phyloP scores from a whole-genome alignment of 92 coral and sea anemone species.

The Siderastrea radians region DNA sequence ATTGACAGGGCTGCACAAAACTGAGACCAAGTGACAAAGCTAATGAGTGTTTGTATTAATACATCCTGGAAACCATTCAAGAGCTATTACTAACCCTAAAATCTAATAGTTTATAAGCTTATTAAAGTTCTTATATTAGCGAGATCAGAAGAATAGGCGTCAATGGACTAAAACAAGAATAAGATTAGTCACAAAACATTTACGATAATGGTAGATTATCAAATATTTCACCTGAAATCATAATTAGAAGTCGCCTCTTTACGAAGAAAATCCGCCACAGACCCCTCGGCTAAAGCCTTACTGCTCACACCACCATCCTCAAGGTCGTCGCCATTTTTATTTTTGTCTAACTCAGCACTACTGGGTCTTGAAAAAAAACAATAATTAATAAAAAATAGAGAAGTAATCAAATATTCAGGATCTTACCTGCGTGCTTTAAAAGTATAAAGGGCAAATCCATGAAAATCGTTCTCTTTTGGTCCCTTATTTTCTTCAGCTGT shows the following conservation, averaged over 20 bases:
- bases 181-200: neutral
- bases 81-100: too few relatives aligned
- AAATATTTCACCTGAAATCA: conserved; percentile 79
- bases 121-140: too few relatives aligned
- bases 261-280: conserved; percentile 84
- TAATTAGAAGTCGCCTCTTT: conserved; percentile 88
- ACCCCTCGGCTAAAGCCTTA: conserved; percentile 33
- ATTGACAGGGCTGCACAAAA: too few relatives aligned
- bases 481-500: conserved; percentile 28
- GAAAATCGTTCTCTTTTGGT: conserved; percentile 40
- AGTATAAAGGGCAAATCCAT: conserved; percentile 90
- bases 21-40: too few relatives aligned
- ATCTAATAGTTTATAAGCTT: too few relatives aligned
- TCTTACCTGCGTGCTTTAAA: conserved; percentile 90
- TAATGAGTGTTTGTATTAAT: too few relatives aligned
- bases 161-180: too few relatives aligned
- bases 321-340: conserved; percentile 20
- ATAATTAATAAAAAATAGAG: neutral
- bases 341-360: conserved; percentile 38
- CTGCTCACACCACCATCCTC: conserved; percentile 37
- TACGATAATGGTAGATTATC: neutral
- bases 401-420: neutral
- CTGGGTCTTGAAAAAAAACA: conserved; percentile 56
- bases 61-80: too few relatives aligned
- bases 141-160: too few relatives aligned